Evolutionary conservation across 1,140 invertebrate genomes (phyloP).

Genomic region (Amphibalanus amphitrite): DNA sequence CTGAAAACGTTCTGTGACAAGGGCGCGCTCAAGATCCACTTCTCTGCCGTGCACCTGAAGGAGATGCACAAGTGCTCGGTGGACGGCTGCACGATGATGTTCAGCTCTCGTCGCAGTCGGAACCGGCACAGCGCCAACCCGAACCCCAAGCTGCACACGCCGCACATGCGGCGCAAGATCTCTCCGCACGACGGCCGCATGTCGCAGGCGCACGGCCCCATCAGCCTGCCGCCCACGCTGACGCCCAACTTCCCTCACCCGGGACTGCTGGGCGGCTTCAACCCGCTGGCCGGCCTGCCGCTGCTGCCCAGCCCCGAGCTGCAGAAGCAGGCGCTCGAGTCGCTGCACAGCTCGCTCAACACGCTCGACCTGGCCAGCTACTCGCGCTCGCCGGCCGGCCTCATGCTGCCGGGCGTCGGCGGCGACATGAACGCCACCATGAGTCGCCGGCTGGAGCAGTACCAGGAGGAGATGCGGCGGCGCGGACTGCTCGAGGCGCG

Average conservation of each 20-base stretch:
- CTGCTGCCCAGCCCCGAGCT: slow-evolving; percentile 18
- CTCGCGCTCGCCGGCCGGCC: slow-evolving; percentile 6
- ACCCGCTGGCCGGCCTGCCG: slow-evolving; percentile 17
- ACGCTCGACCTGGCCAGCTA: background rate
- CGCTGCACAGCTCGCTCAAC: slow-evolving; percentile 8
- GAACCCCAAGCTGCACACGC: slow-evolving; percentile 94
- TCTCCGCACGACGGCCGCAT: slow-evolving; percentile 80
- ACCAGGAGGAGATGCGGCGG: slow-evolving; percentile 13
- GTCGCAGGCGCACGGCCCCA: slow-evolving; percentile 53
- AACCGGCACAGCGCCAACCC: slow-evolving; percentile 96
- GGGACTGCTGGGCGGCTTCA: slow-evolving; percentile 18
- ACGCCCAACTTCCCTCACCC: slow-evolving; percentile 23
- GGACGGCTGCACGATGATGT: slow-evolving; percentile 98
- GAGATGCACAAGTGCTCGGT: slow-evolving; percentile 99
- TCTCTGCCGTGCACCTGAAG: slow-evolving; percentile 91
- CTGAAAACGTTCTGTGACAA: slow-evolving; percentile 99
- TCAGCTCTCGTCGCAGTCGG: slow-evolving; percentile 83
- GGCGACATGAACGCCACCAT: slow-evolving; percentile 39
- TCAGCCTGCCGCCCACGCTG: slow-evolving; percentile 48
- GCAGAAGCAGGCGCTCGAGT: slow-evolving; percentile 19
- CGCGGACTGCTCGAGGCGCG: background rate
- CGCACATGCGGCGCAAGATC: slow-evolving; percentile 76
- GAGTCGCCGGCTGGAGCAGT: slow-evolving; percentile 32
- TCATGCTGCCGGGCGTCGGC: slow-evolving; percentile 1
- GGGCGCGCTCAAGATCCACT: slow-evolving; percentile 97